A percentile compares a stretch with the other conserved stretches of the same genome.
phyloP scores from a whole-genome alignment of 1,140 invertebrate genomes.

The Vollenhovia emeryi region DNA sequence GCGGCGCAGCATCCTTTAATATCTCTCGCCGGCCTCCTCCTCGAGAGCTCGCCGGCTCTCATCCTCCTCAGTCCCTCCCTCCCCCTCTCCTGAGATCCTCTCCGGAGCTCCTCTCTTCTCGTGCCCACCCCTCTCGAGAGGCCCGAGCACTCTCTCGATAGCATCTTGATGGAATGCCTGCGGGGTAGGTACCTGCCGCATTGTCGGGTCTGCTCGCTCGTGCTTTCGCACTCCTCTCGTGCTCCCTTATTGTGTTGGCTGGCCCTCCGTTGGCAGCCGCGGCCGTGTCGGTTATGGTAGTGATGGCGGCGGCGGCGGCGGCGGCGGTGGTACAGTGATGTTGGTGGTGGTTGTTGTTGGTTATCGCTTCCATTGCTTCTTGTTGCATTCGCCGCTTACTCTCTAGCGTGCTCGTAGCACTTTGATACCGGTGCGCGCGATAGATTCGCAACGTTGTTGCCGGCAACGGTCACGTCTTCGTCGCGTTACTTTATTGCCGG shows the following conservation, averaged over 20 bases:
- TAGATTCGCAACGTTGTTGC: conserved; percentile 53
- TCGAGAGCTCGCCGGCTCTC: conserved; percentile 49
- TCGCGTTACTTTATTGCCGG: conserved; percentile 41
- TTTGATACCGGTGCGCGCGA: conserved; percentile 1
- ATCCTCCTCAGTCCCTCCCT: conserved; percentile 41
- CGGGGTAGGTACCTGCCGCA: conserved; percentile 81
- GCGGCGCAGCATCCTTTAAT: conserved; percentile 82
- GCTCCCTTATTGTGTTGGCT: conserved; percentile 61
- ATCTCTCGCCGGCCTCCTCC: conserved; percentile 78
- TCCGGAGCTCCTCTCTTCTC: conserved; percentile 34
- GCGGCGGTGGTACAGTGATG: neutral
- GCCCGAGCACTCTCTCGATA: conserved; percentile 77
- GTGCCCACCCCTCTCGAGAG: conserved; percentile 50
- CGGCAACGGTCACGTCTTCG: conserved; percentile 30
- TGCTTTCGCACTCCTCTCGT: conserved; percentile 70
- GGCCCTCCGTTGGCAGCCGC: conserved; percentile 51
- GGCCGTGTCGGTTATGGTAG: conserved; percentile 40
- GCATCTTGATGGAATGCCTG: conserved; percentile 84
- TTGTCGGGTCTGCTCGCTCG: conserved; percentile 77
- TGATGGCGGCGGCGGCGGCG: conserved; percentile 11
- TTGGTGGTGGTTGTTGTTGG: conserved; percentile 33
- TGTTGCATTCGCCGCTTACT: conserved; percentile 51
- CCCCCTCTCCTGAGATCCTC: neutral
- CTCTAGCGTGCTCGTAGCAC: conserved; percentile 39
- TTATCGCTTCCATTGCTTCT: conserved; percentile 54